A percentile compares a stretch with the other conserved stretches of the same genome.
These are phyloP conservation scores for Trichoplusia ni DNA, from an alignment of 1,140 invertebrate genomes.

Conservation along the genomic window DNA sequence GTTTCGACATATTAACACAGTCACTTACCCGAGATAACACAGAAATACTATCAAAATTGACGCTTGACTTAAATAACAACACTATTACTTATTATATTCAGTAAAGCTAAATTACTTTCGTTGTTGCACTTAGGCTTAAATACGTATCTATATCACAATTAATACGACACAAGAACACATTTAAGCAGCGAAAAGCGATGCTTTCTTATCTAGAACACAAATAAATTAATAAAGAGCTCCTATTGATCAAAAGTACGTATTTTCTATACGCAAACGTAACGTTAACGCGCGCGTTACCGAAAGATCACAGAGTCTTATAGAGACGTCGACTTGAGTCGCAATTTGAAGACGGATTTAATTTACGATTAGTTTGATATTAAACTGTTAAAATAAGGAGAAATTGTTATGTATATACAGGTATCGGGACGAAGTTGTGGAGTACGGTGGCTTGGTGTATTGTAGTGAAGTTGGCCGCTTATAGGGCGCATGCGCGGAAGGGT, in stretches of 20 bases:
- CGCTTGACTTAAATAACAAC: constrained; percentile 39
- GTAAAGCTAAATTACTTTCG: constrained; percentile 53
- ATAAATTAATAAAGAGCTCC: constrained; percentile 69
- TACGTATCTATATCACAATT: constrained; percentile 43
- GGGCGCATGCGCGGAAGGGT: constrained; percentile 71
- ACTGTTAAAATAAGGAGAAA: constrained; percentile 60
- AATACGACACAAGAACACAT: constrained; percentile 40
- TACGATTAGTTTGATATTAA: constrained; percentile 67
- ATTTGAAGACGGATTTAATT: constrained; percentile 66
- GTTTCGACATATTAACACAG: constrained; percentile 72
- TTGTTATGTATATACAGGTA: constrained; percentile 77
- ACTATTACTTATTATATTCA: constrained; percentile 33
- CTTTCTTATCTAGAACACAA: constrained; percentile 61
- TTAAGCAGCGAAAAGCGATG: constrained; percentile 43
- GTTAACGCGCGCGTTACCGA: constrained; percentile 26
- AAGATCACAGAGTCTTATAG: constrained; percentile 2
- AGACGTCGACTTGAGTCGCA: constrained; percentile 1
- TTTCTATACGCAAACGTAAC: constrained; percentile 37
- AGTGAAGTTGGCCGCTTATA: constrained; percentile 53
- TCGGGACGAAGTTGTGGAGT: constrained; percentile 67
- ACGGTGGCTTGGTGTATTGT: constrained; percentile 59
- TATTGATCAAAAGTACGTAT: constrained; percentile 71
- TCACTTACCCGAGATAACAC: constrained; percentile 44
- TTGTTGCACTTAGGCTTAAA: constrained; percentile 58
- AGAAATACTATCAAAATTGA: constrained; percentile 37